phyloP scores from a whole-genome alignment of 2,797 vertebrate species.

The Argyrosomus regius region DNA sequence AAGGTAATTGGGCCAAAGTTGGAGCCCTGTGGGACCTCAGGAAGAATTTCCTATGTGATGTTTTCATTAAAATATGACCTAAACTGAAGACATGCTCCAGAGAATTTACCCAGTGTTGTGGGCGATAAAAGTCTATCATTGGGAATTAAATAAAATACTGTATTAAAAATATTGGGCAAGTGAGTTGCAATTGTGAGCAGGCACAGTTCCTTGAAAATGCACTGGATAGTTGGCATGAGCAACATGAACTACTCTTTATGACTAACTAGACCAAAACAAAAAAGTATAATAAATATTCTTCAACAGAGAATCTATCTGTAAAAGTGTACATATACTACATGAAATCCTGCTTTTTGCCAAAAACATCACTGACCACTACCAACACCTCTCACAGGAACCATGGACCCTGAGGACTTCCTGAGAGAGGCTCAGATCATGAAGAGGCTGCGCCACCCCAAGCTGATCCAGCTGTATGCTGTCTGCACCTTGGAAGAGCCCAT shows the following conservation, averaged over 20 bases:
- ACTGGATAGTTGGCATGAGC: not conserved
- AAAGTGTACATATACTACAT: not conserved
- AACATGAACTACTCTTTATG: too few species aligned
- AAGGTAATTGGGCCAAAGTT: too few species aligned
- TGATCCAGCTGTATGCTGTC: slow-evolving; percentile 98
- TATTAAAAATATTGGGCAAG: not conserved
- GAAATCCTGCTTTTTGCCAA: not conserved
- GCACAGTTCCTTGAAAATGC: not conserved
- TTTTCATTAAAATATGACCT: too few species aligned
- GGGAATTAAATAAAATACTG: not conserved
- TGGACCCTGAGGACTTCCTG: slow-evolving; percentile 94
- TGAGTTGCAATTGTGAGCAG: not conserved
- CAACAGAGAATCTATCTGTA: not conserved
- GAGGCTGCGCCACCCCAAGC: slow-evolving; percentile 92
- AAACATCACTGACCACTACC: not conserved
- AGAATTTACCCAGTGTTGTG: too few species aligned
- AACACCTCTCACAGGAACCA: slow-evolving; percentile 85
- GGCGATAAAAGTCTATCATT: not conserved
- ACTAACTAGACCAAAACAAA: not conserved
- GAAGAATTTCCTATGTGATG: too few species aligned
- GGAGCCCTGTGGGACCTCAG: too few species aligned
- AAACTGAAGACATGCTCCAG: too few species aligned
- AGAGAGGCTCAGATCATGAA: slow-evolving; percentile 97
- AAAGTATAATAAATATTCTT: too few species aligned
- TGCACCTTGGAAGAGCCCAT: slow-evolving; percentile 95